Evolutionary conservation across 2,888 invertebrate genomes (phyloP).

Genomic region (Apeira syringaria): DNA sequence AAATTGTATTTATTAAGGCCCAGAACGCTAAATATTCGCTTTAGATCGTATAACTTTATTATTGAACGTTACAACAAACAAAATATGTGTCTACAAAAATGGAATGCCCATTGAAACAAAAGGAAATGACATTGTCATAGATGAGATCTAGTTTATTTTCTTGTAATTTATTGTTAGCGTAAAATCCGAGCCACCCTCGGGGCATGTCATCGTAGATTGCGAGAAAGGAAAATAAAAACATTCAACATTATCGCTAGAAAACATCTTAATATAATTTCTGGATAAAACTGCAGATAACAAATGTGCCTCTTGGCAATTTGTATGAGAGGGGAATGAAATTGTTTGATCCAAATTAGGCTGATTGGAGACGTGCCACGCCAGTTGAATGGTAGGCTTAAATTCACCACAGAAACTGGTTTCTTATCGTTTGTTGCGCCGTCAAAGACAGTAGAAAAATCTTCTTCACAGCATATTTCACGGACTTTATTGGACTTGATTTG

Average conservation of each 20-base stretch:
- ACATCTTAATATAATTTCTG: conserved; percentile 80
- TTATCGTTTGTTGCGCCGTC: conserved; percentile 47
- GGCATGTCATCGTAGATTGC: conserved; percentile 44
- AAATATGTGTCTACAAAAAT: conserved; percentile 30
- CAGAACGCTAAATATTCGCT: no score
- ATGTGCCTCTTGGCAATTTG: conserved; percentile 71
- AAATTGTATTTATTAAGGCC: no score
- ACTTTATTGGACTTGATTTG: conserved; percentile 43
- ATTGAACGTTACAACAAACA: no score
- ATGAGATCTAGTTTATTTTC: conserved; percentile 65
- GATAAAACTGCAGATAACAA: conserved; percentile 76
- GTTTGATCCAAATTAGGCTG: conserved; percentile 78
- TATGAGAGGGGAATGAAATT: conserved; percentile 69
- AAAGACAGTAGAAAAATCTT: conserved; percentile 40
- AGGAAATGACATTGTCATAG: conserved; percentile 54
- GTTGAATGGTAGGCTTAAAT: conserved; percentile 53
- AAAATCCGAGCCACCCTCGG: conserved; percentile 57
- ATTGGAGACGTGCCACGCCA: conserved; percentile 67
- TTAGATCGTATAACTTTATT: no score
- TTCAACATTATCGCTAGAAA: conserved; percentile 70
- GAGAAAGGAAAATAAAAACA: conserved; percentile 64
- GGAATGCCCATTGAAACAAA: conserved; percentile 31
- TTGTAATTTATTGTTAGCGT: conserved; percentile 68
- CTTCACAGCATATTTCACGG: conserved; percentile 42
- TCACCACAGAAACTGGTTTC: conserved; percentile 63